phyloP scores from a whole-genome alignment of 2,888 invertebrate species.

The Euplexia lucipara region DNA sequence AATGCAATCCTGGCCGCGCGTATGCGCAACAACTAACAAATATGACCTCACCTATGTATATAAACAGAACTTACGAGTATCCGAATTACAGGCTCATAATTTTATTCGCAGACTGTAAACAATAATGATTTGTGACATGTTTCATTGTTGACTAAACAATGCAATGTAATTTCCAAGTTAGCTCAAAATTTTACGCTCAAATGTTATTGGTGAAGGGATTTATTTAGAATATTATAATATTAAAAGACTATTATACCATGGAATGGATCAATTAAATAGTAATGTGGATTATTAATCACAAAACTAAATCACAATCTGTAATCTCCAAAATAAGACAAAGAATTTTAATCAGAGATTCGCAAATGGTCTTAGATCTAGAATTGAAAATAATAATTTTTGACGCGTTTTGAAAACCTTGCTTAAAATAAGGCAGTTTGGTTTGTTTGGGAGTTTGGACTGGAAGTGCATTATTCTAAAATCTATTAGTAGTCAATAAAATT shows the following conservation, averaged over 20 bases:
- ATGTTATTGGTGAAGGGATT: conserved; percentile 47
- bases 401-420: conserved; percentile 8
- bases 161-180: conserved; percentile 40
- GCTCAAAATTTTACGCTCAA: conserved; percentile 65
- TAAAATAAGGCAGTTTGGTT: not conserved
- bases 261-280: conserved; percentile 34
- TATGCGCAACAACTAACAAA: conserved; percentile 66
- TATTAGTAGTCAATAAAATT: conserved; percentile 10
- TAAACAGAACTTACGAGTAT: conserved; percentile 18
- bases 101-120: conserved; percentile 31
- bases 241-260: conserved; percentile 38
- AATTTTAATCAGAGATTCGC: conserved; percentile 9
- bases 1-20: conserved; percentile 78
- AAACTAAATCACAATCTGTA: conserved; percentile 29
- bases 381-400: conserved; percentile 26
- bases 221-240: conserved; percentile 21
- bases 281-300: conserved; percentile 20
- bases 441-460: no score
- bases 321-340: conserved; percentile 10
- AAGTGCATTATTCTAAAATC: conserved; percentile 14
- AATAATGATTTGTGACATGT: conserved; percentile 29
- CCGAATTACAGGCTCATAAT: conserved; percentile 38
- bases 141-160: conserved; percentile 26
- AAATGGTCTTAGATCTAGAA: conserved; percentile 1
- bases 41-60: conserved; percentile 34